A percentile compares a stretch with the other conserved stretches of the same genome.
phyloP scores from a whole-genome alignment of 2,888 invertebrate genomes.

The Elgonia sp. region DNA sequence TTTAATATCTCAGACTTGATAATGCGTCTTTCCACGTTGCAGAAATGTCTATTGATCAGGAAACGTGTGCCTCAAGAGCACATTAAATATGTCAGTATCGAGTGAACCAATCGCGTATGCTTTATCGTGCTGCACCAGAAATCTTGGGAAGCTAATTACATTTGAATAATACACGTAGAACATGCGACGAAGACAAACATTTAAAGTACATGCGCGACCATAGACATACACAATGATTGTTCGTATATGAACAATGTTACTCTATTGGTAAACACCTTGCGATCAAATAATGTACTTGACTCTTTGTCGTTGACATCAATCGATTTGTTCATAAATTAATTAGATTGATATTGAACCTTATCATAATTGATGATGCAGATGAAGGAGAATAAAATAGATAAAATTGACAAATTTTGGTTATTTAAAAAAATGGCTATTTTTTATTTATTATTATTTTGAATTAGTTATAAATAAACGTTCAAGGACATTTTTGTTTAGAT shows the following conservation, averaged over 20 bases:
- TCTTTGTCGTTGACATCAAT: slow-evolving; percentile 32
- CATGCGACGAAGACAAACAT: slow-evolving; percentile 66
- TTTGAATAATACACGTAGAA: slow-evolving; percentile 61
- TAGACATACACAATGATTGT: slow-evolving; percentile 30
- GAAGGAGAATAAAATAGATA: no score
- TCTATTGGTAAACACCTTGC: slow-evolving; percentile 58
- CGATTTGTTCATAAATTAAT: slow-evolving; percentile 34
- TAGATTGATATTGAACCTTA: not conserved
- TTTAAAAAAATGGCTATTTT: no score
- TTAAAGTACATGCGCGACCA: slow-evolving; percentile 48
- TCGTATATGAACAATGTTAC: slow-evolving; percentile 43
- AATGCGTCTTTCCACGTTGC: slow-evolving; percentile 12
- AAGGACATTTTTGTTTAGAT: no score
- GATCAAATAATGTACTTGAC: slow-evolving; percentile 47
- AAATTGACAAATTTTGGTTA: no score
- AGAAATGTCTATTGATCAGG: slow-evolving; percentile 58
- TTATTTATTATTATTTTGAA: no score
- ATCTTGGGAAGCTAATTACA: slow-evolving; percentile 66
- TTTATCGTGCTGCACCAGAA: slow-evolving; percentile 48
- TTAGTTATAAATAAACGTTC: no score
- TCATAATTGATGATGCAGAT: no score
- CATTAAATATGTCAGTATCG: slow-evolving; percentile 58
- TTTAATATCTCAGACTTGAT: slow-evolving; percentile 36
- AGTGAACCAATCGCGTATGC: slow-evolving; percentile 34
- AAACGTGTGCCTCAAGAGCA: slow-evolving; percentile 32